Percentiles rank a stretch among this genome's conserved stretches.
Conservation (phyloP, 2,797 vertebrate species). For the Esox masquinongy region DNA sequence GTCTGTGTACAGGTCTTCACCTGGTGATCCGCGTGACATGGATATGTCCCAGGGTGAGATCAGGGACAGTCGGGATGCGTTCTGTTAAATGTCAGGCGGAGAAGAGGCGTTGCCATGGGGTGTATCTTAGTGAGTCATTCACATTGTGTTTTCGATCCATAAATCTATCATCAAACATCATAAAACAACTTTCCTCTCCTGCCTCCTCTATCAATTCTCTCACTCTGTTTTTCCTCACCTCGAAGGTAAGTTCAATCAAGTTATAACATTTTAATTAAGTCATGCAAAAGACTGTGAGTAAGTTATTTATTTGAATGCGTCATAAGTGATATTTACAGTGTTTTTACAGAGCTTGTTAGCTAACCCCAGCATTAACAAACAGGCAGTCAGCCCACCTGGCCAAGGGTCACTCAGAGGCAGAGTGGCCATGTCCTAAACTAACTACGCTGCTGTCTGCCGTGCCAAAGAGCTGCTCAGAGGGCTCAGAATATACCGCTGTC, state of each 20-base stretch:
- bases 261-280: neutral
- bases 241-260: conserved; percentile 65
- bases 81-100: conserved; percentile 64
- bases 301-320: conserved; percentile 3
- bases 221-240: conserved; percentile 44
- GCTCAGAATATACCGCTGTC: too few relatives aligned
- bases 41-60: conserved; percentile 63
- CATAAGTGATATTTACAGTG: conserved; percentile 11
- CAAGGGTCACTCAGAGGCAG: too few relatives aligned
- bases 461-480: too few relatives aligned
- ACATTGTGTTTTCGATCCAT: conserved; percentile 62
- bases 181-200: conserved; percentile 59
- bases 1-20: neutral
- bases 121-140: conserved; percentile 70
- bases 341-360: neutral
- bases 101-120: conserved; percentile 46
- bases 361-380: too few relatives aligned
- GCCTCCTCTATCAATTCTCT: conserved; percentile 31
- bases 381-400: too few relatives aligned
- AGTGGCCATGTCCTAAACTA: too few relatives aligned
- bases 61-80: conserved; percentile 58
- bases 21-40: conserved; percentile 51
- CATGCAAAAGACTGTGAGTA: conserved; percentile 6
- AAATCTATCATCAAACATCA: conserved; percentile 67
- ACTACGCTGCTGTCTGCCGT: too few relatives aligned